A percentile compares a stretch with the other conserved stretches of the same genome.
These are phyloP conservation scores for Papilio demoleus DNA, from an alignment of 2,888 invertebrate species.

Conservation along the genomic window DNA sequence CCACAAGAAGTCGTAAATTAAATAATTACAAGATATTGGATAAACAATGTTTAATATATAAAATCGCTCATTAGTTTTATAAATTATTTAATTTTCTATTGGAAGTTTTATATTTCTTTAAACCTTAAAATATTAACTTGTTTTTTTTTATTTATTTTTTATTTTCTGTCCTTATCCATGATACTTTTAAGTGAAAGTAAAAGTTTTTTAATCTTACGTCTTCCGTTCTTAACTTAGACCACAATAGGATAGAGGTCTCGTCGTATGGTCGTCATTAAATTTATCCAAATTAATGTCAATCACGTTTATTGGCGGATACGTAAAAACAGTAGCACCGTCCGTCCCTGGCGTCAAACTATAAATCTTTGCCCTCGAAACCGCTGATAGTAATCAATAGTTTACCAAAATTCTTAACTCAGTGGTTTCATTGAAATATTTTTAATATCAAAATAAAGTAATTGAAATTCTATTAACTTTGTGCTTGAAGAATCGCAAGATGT, in stretches of 20 bases:
- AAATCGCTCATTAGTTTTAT: too few relatives aligned
- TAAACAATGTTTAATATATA: too few relatives aligned
- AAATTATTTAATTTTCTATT: too few relatives aligned
- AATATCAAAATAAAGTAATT: constrained; percentile 69
- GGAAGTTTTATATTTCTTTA: too few relatives aligned
- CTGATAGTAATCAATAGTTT: constrained; percentile 72
- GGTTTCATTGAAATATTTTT: constrained; percentile 75
- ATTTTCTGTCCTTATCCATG: too few relatives aligned
- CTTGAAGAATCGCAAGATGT: constrained; percentile 48
- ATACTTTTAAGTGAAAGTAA: background rate
- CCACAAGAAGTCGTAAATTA: background rate
- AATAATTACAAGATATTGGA: too few relatives aligned
- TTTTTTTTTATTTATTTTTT: too few relatives aligned
- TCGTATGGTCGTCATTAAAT: constrained; percentile 40
- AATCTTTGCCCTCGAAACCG: constrained; percentile 63
- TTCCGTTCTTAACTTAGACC: constrained; percentile 43
- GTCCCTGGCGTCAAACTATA: constrained; percentile 61
- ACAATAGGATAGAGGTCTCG: constrained; percentile 39
- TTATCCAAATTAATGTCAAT: constrained; percentile 71
- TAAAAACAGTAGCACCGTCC: constrained; percentile 72
- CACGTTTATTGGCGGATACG: constrained; percentile 76
- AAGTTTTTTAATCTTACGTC: background rate
- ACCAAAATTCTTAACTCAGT: constrained; percentile 61
- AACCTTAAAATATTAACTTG: too few relatives aligned
- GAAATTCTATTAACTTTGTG: constrained; percentile 57